A percentile compares a stretch with the other conserved stretches of the same genome.
Conservation (phyloP, 2,113 vertebrate genomes). For the Elachura formosa region DNA sequence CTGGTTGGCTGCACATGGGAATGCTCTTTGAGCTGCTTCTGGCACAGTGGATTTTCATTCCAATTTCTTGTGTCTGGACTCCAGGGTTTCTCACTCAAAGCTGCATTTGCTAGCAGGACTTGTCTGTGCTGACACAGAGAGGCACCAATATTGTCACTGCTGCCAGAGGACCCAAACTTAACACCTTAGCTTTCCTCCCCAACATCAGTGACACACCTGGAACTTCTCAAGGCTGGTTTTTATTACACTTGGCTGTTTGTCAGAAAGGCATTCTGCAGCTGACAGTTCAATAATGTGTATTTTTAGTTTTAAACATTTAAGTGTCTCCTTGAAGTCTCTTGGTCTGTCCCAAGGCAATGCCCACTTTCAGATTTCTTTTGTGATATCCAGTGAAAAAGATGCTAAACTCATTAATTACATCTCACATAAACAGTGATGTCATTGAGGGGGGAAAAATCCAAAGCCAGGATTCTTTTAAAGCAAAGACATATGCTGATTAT, state of each 20-base stretch:
- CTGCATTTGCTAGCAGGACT: not conserved
- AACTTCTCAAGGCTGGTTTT: not conserved
- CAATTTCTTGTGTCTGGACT: not conserved
- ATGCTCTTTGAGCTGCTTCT: not conserved
- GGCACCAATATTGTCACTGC: not conserved
- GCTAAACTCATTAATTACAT: not conserved
- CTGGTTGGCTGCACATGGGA: fast-evolving
- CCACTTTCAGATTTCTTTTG: not conserved
- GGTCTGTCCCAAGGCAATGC: not conserved
- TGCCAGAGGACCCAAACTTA: not conserved
- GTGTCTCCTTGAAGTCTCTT: not conserved
- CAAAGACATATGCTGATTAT: not conserved
- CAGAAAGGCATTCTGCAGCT: not conserved
- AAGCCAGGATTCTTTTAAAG: not conserved
- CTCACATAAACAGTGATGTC: not conserved
- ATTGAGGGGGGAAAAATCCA: not conserved
- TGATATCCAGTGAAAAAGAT: not conserved
- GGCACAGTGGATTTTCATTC: not conserved
- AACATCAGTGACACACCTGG: not conserved
- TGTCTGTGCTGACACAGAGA: not conserved
- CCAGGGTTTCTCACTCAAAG: not conserved
- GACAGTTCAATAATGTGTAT: not conserved
- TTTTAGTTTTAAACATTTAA: not conserved
- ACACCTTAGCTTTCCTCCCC: not conserved
- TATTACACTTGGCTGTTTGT: not conserved